phyloP scores from a whole-genome alignment of 2,888 invertebrate species.

The Drepana falcataria region DNA sequence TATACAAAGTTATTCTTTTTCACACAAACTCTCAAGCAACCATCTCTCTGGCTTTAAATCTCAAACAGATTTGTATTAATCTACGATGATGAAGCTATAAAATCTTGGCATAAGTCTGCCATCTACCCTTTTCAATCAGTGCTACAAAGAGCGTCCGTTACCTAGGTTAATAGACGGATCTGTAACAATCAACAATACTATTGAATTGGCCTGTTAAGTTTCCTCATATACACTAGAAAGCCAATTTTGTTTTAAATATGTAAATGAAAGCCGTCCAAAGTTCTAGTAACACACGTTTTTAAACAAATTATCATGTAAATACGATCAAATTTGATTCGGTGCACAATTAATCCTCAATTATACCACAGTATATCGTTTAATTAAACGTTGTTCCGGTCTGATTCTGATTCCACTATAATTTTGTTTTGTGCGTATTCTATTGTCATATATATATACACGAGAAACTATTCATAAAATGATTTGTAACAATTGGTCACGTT shows the following conservation, averaged over 20 bases:
- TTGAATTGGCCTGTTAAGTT: no score
- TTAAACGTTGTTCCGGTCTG: constrained; percentile 46
- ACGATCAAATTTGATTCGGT: constrained; percentile 44
- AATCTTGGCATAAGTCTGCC: no score
- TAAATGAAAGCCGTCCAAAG: constrained; percentile 6
- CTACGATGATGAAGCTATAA: no score
- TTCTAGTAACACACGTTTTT: constrained; percentile 23
- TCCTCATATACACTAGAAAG: no score
- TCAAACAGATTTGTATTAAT: constrained; percentile 10
- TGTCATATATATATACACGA: constrained; percentile 31
- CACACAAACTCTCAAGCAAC: no score
- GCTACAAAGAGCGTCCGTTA: no score
- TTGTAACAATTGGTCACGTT: no score
- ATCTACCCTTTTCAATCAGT: no score
- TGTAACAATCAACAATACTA: no score
- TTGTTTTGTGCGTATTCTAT: constrained; percentile 46
- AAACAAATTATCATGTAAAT: constrained; percentile 54
- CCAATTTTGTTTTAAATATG: constrained; percentile 2
- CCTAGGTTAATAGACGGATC: no score
- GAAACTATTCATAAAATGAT: constrained; percentile 36
- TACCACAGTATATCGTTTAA: constrained; percentile 48
- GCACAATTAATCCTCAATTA: constrained; percentile 60
- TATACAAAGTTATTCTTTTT: no score
- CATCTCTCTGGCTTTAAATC: background rate
- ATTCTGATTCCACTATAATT: constrained; percentile 50